Conservation (phyloP, 2,113 vertebrate genomes). For the Planiliza haematocheilus region DNA sequence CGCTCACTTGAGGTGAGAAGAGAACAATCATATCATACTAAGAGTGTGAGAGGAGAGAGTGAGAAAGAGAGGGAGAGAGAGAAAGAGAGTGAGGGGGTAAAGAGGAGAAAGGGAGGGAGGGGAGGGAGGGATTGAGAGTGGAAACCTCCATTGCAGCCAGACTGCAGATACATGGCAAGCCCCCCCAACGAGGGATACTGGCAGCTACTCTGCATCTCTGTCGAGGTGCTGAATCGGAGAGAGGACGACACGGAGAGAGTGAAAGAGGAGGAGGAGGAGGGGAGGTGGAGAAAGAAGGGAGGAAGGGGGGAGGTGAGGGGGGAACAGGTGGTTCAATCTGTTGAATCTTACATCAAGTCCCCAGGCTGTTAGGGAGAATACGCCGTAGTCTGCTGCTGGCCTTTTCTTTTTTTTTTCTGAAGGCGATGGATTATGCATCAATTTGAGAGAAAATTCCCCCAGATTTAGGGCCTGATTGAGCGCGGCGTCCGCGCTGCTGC, state of each 20-base stretch:
- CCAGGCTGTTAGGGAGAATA: slow-evolving; percentile 49
- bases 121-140: neutral
- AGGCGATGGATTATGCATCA: slow-evolving; percentile 61
- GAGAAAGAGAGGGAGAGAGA: slow-evolving; percentile 7
- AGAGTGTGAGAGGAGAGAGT: slow-evolving; percentile 46
- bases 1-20: slow-evolving; percentile 55
- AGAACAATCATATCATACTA: slow-evolving; percentile 68
- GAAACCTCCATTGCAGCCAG: slow-evolving; percentile 75
- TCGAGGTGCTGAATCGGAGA: slow-evolving; percentile 48
- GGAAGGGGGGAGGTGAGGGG: neutral
- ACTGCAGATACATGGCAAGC: slow-evolving; percentile 79
- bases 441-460: slow-evolving; percentile 43
- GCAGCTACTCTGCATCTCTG: slow-evolving; percentile 64
- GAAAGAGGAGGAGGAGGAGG: slow-evolving; percentile 8
- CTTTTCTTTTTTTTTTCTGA: slow-evolving; percentile 39
- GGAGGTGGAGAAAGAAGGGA: neutral
- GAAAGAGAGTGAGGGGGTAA: slow-evolving; percentile 16
- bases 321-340: slow-evolving; percentile 83
- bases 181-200: slow-evolving; percentile 56
- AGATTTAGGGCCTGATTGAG: slow-evolving; percentile 49
- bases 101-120: neutral
- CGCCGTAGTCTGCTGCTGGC: slow-evolving; percentile 35
- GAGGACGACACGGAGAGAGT: slow-evolving; percentile 1
- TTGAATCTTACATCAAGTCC: slow-evolving; percentile 74
- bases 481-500: slow-evolving; percentile 26